phyloP scores from a whole-genome alignment of 2,113 vertebrate genomes.

The Telmatochromis brachygnathus region DNA sequence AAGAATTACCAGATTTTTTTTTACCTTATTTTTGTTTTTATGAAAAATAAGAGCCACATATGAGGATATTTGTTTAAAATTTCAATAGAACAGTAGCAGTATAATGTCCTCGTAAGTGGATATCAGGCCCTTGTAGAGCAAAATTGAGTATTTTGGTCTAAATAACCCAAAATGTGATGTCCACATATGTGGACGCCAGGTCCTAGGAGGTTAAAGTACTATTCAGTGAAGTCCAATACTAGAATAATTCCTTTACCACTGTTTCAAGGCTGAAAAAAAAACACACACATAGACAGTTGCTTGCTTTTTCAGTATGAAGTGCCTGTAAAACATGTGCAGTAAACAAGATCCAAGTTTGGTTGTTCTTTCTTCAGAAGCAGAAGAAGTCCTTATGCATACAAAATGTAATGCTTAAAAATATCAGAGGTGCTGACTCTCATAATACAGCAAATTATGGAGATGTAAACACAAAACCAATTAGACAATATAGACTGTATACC shows the following conservation, averaged over 20 bases:
- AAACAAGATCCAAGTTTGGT: neutral
- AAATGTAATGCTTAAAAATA: neutral
- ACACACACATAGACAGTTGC: neutral
- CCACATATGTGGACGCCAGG: too few relatives aligned
- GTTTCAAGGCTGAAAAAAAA: neutral
- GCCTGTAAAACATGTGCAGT: neutral
- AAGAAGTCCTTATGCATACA: neutral
- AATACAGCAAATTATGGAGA: neutral
- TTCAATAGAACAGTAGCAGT: too few relatives aligned
- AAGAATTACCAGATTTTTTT: too few relatives aligned
- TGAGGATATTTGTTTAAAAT: too few relatives aligned
- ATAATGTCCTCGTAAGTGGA: fast-evolving
- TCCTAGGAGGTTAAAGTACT: neutral
- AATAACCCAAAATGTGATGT: too few relatives aligned
- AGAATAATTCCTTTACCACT: neutral
- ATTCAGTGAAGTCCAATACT: neutral
- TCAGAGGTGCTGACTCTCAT: neutral
- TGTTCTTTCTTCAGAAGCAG: neutral
- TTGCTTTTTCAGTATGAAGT: neutral
- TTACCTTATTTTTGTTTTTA: too few relatives aligned
- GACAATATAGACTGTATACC: neutral
- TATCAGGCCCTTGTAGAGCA: too few relatives aligned
- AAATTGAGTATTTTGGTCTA: too few relatives aligned
- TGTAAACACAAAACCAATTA: neutral
- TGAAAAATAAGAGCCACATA: too few relatives aligned